Conservation (phyloP, 2,888 invertebrate genomes). For the Sicus ferrugineus region DNA sequence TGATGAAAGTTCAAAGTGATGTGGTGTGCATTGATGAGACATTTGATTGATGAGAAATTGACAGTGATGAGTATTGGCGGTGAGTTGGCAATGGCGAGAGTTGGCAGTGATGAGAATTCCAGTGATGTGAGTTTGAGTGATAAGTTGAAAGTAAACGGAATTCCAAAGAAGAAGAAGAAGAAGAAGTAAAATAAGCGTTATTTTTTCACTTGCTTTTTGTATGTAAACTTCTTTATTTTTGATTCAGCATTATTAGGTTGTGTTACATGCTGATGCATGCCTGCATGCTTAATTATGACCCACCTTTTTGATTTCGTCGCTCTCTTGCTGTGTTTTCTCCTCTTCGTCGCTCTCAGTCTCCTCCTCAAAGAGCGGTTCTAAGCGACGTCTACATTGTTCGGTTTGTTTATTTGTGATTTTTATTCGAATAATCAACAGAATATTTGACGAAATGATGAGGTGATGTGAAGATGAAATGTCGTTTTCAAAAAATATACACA, state of each 20-base stretch:
- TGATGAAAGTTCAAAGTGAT: background rate
- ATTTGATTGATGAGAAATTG: background rate
- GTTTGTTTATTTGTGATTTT: constrained; percentile 18
- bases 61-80: background rate
- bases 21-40: background rate
- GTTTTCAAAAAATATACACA: constrained; percentile 26
- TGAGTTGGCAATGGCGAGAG: background rate
- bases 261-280: constrained; percentile 41
- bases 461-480: constrained; percentile 34
- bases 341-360: constrained; percentile 75
- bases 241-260: background rate
- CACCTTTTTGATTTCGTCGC: constrained; percentile 64
- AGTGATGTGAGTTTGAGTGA: constrained; percentile 24
- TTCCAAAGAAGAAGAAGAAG: background rate
- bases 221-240: background rate
- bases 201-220: background rate
- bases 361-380: constrained; percentile 85
- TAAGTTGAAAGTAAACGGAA: constrained; percentile 19
- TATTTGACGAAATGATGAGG: constrained; percentile 21
- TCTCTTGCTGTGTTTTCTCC: constrained; percentile 63
- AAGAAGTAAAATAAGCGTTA: constrained; percentile 7
- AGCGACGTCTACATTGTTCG: constrained; percentile 70
- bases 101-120: constrained; percentile 21
- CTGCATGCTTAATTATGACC: constrained; percentile 57
- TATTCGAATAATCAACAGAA: constrained; percentile 30